Evolutionary conservation across 2,113 vertebrate genomes (phyloP).

Genomic region (Amblyornis subalaris): DNA sequence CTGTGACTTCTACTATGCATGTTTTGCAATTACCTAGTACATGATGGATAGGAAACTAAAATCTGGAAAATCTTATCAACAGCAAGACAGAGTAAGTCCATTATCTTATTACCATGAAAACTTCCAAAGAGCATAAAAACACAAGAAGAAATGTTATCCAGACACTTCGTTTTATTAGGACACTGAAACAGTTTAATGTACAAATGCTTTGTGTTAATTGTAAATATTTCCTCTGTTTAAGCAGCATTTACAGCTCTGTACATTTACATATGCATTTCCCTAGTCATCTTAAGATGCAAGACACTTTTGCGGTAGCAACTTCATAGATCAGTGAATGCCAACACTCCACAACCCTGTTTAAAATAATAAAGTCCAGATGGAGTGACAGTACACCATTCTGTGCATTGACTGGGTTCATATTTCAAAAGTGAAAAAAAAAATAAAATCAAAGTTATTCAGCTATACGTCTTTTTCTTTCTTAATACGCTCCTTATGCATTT

Average conservation of each 20-base stretch:
- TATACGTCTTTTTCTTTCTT: conserved; percentile 41
- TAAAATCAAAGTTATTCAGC: conserved; percentile 58
- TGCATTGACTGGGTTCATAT: conserved; percentile 55
- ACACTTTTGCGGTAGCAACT: conserved; percentile 12
- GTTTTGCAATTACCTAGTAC: not conserved
- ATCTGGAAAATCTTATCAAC: not conserved
- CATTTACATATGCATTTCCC: not conserved
- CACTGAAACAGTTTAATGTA: not conserved
- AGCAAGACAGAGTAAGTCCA: not conserved
- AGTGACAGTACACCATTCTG: conserved; percentile 50
- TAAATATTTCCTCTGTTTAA: conserved; percentile 19
- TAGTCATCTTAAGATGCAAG: conserved; percentile 10
- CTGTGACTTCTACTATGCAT: not conserved
- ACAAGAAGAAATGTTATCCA: not conserved
- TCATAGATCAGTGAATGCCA: conserved; percentile 32
- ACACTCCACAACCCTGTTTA: conserved; percentile 43
- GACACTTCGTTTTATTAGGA: conserved; percentile 29
- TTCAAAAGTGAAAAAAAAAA: conserved; percentile 61
- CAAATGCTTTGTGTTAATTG: conserved; percentile 17
- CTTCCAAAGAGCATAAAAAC: not conserved
- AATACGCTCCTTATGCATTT: conserved; percentile 64
- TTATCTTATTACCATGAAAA: not conserved
- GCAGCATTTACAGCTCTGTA: conserved; percentile 20
- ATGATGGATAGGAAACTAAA: not conserved
- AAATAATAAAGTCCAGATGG: conserved; percentile 73